A percentile compares a stretch with the other conserved stretches of the same genome.
phyloP scores from a whole-genome alignment of 1,140 invertebrate species.

The Heliconius himera region DNA sequence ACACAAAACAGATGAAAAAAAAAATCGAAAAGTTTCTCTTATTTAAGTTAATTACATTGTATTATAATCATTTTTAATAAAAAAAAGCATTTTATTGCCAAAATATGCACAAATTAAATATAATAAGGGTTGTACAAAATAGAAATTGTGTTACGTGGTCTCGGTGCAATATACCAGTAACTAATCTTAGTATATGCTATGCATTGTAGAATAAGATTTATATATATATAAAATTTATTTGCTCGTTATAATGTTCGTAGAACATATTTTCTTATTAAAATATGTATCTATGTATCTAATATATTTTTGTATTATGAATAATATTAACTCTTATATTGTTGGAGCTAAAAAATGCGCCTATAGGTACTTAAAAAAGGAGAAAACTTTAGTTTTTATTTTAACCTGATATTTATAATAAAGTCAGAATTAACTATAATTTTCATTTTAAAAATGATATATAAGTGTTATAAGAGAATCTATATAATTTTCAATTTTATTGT shows the following conservation, averaged over 20 bases:
- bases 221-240: not conserved
- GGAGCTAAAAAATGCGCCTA: not conserved
- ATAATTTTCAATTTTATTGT: no score
- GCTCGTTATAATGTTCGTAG: not conserved
- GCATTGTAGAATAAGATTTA: slow-evolving; percentile 10
- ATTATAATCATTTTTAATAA: no score
- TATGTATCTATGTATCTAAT: not conserved
- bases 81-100: not conserved
- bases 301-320: slow-evolving; percentile 10
- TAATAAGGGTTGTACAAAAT: not conserved
- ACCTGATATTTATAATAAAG: no score
- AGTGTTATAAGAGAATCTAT: no score
- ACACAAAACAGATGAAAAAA: no score
- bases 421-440: no score
- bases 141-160: not conserved
- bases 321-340: not conserved
- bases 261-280: not conserved
- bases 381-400: no score
- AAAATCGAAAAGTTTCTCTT: no score
- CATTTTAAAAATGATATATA: no score
- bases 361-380: no score
- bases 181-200: slow-evolving; percentile 14
- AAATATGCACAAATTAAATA: not conserved
- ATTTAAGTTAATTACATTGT: no score
- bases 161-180: slow-evolving; percentile 8